Base-by-base conservation (phyloP, 2,113 vertebrate species). In the Rhea americana region DNA sequence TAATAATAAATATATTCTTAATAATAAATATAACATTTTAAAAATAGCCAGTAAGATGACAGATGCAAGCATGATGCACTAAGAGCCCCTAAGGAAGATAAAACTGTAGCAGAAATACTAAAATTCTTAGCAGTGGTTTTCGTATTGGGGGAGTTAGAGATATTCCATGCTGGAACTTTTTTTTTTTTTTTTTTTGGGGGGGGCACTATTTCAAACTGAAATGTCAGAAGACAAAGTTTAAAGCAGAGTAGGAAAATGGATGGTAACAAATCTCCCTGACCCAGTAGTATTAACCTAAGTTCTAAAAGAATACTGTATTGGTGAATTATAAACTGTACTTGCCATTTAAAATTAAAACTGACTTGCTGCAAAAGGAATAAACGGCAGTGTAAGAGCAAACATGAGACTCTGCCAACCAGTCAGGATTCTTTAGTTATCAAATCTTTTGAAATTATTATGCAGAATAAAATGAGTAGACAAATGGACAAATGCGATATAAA, bases 321-420 rank as follows among this genome's bases (percentile, higher is more conserved):
- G 22, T 63, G 61, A 86, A 71, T 62, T 77, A 58, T n/a, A 84
- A 90, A 56, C 39, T 56, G 16, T 51, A 6, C 25, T 82, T 85
- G 35, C 48, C 62, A 53, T 70, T 85, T 91, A 72, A 93, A 93
- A 95, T 93, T 79, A 79, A 82, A 94, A 79, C 63, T 87, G 35
- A 87, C 62, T 80, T 91, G 11, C 15, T 87, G 61, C 67, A 63
- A 87, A 51, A 87, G 26, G 37, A 73, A 77, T 80, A 66, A 76
- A 95, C 75, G 76, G 59, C 68, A 47, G 59, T 37, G 21, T 89
- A 80, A 76, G n/a, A 11, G 50, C 82, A 35, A 76, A 82, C 66
- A 41, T 59, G 41, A 24, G 32, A 87, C 76, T 37, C 25, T 82
- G 90, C 50, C 26, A 28, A 80, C 13, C 8, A 55, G 30, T 37